Percentiles rank a stretch among this genome's conserved stretches.
phyloP scores from a whole-genome alignment of 2,797 vertebrate species.

The Lycodopsis pacificus region DNA sequence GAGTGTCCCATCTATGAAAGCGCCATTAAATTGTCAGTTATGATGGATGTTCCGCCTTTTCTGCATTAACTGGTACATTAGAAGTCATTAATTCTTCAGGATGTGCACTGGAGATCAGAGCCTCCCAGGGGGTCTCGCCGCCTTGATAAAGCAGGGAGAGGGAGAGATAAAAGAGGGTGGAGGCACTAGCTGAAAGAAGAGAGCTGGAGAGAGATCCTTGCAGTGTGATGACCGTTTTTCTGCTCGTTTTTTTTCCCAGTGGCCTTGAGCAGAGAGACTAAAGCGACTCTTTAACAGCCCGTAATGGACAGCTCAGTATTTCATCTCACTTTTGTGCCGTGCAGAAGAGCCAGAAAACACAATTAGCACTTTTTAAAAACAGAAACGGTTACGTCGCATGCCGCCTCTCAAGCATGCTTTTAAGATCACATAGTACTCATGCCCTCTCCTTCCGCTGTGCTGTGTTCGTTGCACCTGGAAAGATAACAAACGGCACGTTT shows the following conservation, averaged over 20 bases:
- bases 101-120: conserved; percentile 85
- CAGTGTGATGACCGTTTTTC: conserved; percentile 47
- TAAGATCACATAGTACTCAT: conserved; percentile 5
- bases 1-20: conserved; percentile 82
- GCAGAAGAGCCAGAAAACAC: conserved; percentile 39
- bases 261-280: conserved; percentile 41
- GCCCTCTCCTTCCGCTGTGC: conserved; percentile 11
- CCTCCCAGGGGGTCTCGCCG: conserved; percentile 79
- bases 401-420: conserved; percentile 12
- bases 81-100: conserved; percentile 89
- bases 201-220: conserved; percentile 35
- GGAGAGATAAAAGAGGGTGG: conserved; percentile 63
- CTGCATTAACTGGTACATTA: conserved; percentile 88
- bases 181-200: conserved; percentile 30
- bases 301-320: conserved; percentile 40
- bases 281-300: conserved; percentile 30
- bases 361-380: conserved; percentile 28
- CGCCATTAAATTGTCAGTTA: conserved; percentile 87
- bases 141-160: conserved; percentile 68
- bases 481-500: not conserved
- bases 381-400: conserved; percentile 9
- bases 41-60: conserved; percentile 87
- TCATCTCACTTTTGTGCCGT: conserved; percentile 51
- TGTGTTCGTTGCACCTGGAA: not conserved
- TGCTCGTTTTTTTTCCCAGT: conserved; percentile 46